Conservation (phyloP, 2,888 invertebrate species). For the Dicranocentrus wangi region DNA sequence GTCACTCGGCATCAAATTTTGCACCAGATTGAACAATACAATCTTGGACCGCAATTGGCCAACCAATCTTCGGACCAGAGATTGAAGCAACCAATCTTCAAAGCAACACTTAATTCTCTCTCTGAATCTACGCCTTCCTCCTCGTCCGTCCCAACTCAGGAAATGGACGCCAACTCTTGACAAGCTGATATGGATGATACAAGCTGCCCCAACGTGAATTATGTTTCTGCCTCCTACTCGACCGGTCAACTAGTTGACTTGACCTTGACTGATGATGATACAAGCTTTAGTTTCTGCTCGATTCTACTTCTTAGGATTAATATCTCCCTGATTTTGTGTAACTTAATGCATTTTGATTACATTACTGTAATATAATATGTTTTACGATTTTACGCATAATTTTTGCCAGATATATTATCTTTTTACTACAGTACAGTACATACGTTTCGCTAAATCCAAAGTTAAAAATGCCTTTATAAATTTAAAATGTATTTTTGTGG, state of each 20-base stretch:
- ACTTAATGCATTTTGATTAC: too few species aligned
- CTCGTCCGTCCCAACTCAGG: not conserved
- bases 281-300: not conserved
- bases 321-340: too few species aligned
- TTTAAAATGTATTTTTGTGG: too few species aligned
- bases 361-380: too few species aligned
- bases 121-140: slow-evolving; percentile 7
- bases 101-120: too few species aligned
- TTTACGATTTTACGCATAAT: too few species aligned
- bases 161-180: slow-evolving; percentile 1
- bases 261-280: too few species aligned
- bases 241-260: slow-evolving; percentile 3
- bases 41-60: not conserved
- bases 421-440: too few species aligned
- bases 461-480: too few species aligned
- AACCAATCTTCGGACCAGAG: slow-evolving; percentile 2
- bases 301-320: not conserved
- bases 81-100: not conserved
- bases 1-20: slow-evolving; percentile 66
- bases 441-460: too few species aligned
- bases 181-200: not conserved
- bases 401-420: too few species aligned
- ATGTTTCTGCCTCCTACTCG: slow-evolving; percentile 1
- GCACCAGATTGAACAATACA: slow-evolving; percentile 3
- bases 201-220: too few species aligned